Evolutionary conservation across 2,113 vertebrate species (phyloP), one percentile per base, ranked within the genome.

Genomic region (Hippocampus guttulatus): DNA sequence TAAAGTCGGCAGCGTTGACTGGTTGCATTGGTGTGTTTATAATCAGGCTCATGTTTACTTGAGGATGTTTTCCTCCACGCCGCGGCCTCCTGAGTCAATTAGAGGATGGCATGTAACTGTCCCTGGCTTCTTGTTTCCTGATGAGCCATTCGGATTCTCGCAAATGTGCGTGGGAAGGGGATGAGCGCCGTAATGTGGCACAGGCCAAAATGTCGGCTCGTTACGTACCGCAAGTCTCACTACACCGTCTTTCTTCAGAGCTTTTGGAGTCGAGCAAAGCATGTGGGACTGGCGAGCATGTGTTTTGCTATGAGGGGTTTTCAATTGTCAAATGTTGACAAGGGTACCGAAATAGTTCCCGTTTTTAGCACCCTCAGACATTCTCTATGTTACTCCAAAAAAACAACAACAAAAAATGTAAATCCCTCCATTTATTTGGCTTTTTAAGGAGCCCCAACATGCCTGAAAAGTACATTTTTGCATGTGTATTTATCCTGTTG

Each of bases 91-190:
- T 75, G 66, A 73, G 69, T 78, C 77, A 82, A 77, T 89, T 87
- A 87, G 80, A 85, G 78, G 79, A 78, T 79, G 79, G 75, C 87
- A 78, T 77, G 83, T 78, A 54, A 74, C 83, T 83, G 72, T 86
- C 81, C 67, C 65, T 38, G 75, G 65, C n/a, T 18, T 65, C 20
- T 76, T 74, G 55, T 43, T 40, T 70, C 54, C 18, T 63, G 1
- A 47, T 61, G 55, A 41, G 72, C 47, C 71, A 49, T 75, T 87
- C 79, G 79, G 85, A 77, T 58, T 58, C 12, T 27, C 55, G 55
- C 55, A 45, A 25, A 25, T 7, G 12, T 58, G 12, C 27, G 25
- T 61, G 27, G 25, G 58, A 8, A 30, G 6, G 15, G 27, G 27
- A 33, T 2, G 27, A 16, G 14, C 15, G 58, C 27, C 6, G 27